A percentile compares a stretch with the other conserved stretches of the same genome.
Evolutionary conservation across 1,140 invertebrate genomes (phyloP).

Genomic region (Pseudomyrmex cubaensis): DNA sequence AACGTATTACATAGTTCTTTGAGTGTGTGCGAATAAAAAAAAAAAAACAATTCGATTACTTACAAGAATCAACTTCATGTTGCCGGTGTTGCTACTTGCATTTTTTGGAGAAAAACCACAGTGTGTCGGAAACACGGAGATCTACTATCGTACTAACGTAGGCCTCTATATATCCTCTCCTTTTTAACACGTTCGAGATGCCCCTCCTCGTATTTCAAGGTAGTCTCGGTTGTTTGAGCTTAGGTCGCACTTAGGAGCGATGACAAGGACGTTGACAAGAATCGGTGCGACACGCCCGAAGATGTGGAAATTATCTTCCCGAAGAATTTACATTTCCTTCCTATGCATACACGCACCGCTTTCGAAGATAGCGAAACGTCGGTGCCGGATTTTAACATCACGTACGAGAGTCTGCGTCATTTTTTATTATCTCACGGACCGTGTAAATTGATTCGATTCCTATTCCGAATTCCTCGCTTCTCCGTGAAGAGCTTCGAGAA

Average conservation of each 20-base stretch:
- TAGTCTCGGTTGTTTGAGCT: constrained; percentile 61
- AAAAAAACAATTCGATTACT: constrained; percentile 27
- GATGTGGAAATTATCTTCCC: constrained; percentile 42
- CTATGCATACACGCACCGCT: not conserved
- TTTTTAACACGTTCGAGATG: constrained; percentile 27
- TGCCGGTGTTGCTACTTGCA: not conserved
- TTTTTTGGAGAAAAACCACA: constrained; percentile 24
- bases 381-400: not conserved
- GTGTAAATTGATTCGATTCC: too few species aligned
- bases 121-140: not conserved
- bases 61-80: constrained; percentile 47
- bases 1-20: too few species aligned
- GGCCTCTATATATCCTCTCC: constrained; percentile 65
- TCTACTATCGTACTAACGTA: constrained; percentile 29
- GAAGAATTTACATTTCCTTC: constrained; percentile 44
- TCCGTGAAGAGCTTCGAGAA: too few species aligned
- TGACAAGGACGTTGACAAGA: constrained; percentile 69
- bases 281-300: constrained; percentile 52
- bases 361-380: constrained; percentile 6
- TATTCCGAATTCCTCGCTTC: too few species aligned
- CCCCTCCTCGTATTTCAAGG: constrained; percentile 62
- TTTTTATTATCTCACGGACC: too few species aligned
- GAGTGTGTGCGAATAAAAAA: not conserved
- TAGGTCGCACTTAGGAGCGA: constrained; percentile 54
- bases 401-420: too few species aligned